Evolutionary conservation across 2,797 vertebrate genomes (phyloP), one percentile per base, ranked within the genome.

Genomic region (Myripristis jacobus): DNA sequence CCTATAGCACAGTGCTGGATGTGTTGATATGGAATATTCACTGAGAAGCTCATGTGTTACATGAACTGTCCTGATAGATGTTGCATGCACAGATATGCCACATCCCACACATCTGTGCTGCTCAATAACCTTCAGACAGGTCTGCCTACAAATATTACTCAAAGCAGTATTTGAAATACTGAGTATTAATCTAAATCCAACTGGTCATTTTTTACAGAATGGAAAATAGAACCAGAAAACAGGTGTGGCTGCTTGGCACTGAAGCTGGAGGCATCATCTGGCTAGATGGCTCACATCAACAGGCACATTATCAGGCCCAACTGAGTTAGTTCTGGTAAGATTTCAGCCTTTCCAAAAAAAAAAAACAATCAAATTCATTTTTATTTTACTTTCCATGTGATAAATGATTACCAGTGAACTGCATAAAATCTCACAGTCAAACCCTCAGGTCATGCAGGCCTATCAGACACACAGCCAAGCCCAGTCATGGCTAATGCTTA

Each of bases 401-500:
- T 16, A 38, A 38, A 15, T 55, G 24, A 66, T 41, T 41, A 41
- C 8, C 44, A 81, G 58, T 58, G 41, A 63, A 50, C 31, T 15
- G 36, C 64, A n/a, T 59, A 70, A 72, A 71, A 69, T 13, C 56
- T 59, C 36, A 38, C 70, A 65, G 53, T 63, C 15, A 64, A 73
- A 55, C 51, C 13, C 50, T 64, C 66, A 52, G 38, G 59, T 60
- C 34, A 61, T 15, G 61, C 11, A 51, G 25, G 27, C 43, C 56
- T 53, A 18, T 51, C 18, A 61, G 41, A 4, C 48, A 56, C 16
- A 3, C 48, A 77, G 67, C 38, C 18, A 3, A 48, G 77, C 64
- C 31, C 66, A 50, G 29, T 70, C 66, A 67, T 3, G 9, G 62
- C 47, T 75, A 70, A 83, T 70, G 44, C 34, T 69, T 56, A 44